Evolutionary conservation across 2,888 invertebrate genomes (phyloP).

Genomic region (Ctena decussata): DNA sequence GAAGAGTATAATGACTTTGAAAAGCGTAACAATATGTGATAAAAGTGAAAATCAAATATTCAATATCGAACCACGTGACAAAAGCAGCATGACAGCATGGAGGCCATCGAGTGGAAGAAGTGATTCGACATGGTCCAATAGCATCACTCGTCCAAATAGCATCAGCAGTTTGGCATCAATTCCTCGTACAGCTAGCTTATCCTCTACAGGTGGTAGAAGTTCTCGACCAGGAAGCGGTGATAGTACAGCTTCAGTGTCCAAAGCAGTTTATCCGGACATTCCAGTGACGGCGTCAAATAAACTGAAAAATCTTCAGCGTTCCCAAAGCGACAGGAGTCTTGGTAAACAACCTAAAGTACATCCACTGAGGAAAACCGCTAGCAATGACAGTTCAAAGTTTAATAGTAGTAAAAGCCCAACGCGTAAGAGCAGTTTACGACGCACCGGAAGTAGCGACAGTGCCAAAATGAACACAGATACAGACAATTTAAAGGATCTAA

Average conservation of each 20-base stretch:
- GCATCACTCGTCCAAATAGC: slow-evolving; percentile 61
- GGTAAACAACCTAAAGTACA: not conserved
- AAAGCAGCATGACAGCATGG: slow-evolving; percentile 13
- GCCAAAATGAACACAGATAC: slow-evolving; percentile 60
- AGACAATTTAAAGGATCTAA: slow-evolving; percentile 53
- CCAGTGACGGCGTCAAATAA: not conserved
- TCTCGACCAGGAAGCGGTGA: slow-evolving; percentile 1
- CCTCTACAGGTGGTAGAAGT: slow-evolving; percentile 21
- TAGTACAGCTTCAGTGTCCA: not conserved
- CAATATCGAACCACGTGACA: slow-evolving; percentile 58
- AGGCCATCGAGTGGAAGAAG: slow-evolving; percentile 54
- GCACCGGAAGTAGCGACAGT: slow-evolving; percentile 61
- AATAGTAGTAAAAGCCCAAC: not conserved
- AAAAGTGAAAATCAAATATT: slow-evolving; percentile 57
- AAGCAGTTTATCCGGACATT: not conserved
- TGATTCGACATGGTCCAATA: slow-evolving; percentile 66
- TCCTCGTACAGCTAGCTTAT: slow-evolving; percentile 43
- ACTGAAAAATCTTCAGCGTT: not conserved
- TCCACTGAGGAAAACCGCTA: not conserved
- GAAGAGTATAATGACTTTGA: slow-evolving; percentile 58
- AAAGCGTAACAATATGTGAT: slow-evolving; percentile 61
- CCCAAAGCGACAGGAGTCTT: not conserved
- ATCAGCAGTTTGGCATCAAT: slow-evolving; percentile 52
- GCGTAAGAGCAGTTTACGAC: slow-evolving; percentile 31
- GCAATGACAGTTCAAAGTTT: not conserved